Evolutionary conservation across 2,113 vertebrate species (phyloP).

Genomic region (Lathamus discolor): DNA sequence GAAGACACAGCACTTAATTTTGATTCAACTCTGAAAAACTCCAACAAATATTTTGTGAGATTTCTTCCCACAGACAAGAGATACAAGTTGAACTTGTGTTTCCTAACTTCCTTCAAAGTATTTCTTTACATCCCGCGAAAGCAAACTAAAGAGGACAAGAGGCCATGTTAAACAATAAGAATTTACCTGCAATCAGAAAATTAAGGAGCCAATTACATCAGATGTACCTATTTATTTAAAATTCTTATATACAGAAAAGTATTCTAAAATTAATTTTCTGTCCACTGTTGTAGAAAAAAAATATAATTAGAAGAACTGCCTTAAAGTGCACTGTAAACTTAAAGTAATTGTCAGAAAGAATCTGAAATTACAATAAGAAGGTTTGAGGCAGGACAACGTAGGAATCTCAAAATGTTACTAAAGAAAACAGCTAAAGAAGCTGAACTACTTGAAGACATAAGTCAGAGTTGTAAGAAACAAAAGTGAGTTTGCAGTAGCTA

Average conservation of each 20-base stretch:
- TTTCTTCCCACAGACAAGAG: neutral
- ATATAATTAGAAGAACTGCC: neutral
- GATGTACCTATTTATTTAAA: neutral
- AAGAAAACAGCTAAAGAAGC: neutral
- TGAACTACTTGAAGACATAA: neutral
- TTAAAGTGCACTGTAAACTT: neutral
- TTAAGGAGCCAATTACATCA: neutral
- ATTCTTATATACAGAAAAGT: neutral
- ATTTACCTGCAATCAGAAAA: neutral
- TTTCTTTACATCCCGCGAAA: neutral
- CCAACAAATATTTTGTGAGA: neutral
- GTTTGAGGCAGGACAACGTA: neutral
- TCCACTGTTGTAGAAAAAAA: neutral
- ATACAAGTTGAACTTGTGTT: neutral
- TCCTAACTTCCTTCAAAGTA: neutral
- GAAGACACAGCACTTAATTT: neutral
- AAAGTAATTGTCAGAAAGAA: neutral
- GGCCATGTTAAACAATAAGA: neutral
- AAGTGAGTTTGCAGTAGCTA: neutral
- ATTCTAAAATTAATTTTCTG: neutral
- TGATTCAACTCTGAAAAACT: neutral
- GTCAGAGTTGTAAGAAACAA: neutral
- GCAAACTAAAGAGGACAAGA: neutral
- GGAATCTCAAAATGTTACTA: neutral
- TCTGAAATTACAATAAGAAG: neutral